Evolutionary conservation across 2,797 vertebrate genomes (phyloP).

Genomic region (Rhabdomys pumilio): DNA sequence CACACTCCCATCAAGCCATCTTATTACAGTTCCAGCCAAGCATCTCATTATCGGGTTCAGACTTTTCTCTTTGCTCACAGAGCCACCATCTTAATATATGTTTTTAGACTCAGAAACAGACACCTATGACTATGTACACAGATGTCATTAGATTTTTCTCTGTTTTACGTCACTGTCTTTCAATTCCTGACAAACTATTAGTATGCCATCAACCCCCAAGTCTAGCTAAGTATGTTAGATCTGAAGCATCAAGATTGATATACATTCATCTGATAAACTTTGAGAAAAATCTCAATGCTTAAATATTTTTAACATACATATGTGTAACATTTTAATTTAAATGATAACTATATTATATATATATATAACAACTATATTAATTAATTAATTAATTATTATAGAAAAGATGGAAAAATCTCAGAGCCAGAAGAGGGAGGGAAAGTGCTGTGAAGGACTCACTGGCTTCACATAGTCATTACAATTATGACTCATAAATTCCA

Average conservation of each 20-base stretch:
- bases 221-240: neutral
- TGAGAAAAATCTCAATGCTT: neutral
- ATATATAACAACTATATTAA: neutral
- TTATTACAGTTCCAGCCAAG: slow-evolving; percentile 1
- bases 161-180: neutral
- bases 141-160: slow-evolving; percentile 29
- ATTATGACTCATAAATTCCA: neutral
- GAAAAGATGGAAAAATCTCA: neutral
- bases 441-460: neutral
- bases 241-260: neutral
- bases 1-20: slow-evolving; percentile 31
- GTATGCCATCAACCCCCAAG: neutral
- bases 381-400: neutral
- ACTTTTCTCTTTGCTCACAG: neutral
- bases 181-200: neutral
- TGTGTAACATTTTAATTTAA: neutral
- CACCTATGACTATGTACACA: neutral
- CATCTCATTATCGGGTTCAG: slow-evolving; percentile 57
- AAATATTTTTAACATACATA: neutral
- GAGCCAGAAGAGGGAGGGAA: neutral
- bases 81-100: slow-evolving; percentile 18
- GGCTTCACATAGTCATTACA: too few species aligned
- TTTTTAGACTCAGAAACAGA: neutral
- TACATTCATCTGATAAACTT: neutral
- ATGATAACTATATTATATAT: neutral